Evolutionary conservation across 2,797 vertebrate genomes (phyloP).

Genomic region (Nothura maculosa): DNA sequence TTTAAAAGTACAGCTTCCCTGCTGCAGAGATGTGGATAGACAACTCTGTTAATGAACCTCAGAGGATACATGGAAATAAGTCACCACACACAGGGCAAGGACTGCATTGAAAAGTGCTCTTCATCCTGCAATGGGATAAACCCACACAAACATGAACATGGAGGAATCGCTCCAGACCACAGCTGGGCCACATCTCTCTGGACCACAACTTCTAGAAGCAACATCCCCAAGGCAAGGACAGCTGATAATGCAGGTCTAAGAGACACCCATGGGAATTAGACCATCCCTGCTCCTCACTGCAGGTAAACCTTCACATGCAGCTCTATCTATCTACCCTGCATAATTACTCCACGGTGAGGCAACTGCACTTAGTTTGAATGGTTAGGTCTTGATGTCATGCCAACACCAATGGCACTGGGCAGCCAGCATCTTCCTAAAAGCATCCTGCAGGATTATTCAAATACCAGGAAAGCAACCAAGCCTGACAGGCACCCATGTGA

Average conservation of each 20-base stretch:
- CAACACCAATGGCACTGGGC: background rate
- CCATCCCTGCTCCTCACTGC: background rate
- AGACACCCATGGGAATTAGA: background rate
- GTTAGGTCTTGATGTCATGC: background rate
- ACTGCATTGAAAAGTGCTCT: background rate
- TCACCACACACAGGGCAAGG: background rate
- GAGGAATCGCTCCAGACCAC: background rate
- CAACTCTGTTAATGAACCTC: background rate
- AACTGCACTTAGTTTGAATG: background rate
- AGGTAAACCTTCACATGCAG: background rate
- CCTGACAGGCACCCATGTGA: background rate
- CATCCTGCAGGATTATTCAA: background rate
- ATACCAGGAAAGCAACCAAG: background rate
- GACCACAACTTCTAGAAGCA: background rate
- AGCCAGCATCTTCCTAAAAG: background rate
- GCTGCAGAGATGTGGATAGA: background rate
- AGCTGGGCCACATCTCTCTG: background rate
- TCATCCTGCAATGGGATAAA: background rate
- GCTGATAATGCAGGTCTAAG: background rate
- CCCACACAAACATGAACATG: fast-evolving
- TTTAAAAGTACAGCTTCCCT: background rate
- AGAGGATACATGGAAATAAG: background rate
- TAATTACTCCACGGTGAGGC: background rate
- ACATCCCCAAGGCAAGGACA: background rate
- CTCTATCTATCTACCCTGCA: background rate